phyloP scores from a whole-genome alignment of 2,113 vertebrate species.

The Planiliza haematocheilus region DNA sequence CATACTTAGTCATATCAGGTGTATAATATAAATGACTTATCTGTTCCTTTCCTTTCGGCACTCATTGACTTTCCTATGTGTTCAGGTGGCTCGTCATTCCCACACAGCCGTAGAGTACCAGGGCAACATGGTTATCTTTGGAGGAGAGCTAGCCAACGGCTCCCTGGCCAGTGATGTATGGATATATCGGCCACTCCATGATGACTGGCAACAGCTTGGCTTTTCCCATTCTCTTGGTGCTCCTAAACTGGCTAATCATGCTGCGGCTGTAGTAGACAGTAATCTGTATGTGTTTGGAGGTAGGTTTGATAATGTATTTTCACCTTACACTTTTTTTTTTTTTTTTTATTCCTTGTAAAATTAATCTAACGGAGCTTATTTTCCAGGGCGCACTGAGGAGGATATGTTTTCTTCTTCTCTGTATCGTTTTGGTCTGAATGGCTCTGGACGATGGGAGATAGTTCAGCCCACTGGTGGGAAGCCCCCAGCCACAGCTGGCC shows the following conservation, averaged over 20 bases:
- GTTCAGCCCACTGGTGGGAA: conserved; percentile 89
- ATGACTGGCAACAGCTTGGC: conserved; percentile 87
- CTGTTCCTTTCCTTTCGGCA: neutral
- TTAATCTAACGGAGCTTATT: neutral
- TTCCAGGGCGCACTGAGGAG: conserved; percentile 87
- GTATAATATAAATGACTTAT: too few species aligned
- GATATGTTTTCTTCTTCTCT: conserved; percentile 92
- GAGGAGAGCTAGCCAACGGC: conserved; percentile 87
- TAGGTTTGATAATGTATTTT: conserved; percentile 38
- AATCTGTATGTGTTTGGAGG: conserved; percentile 92
- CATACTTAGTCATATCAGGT: too few species aligned
- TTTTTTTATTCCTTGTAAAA: neutral
- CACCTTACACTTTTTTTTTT: neutral
- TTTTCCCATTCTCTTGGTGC: conserved; percentile 77
- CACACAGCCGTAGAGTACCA: conserved; percentile 90
- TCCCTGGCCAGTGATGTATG: conserved; percentile 89
- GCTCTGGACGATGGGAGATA: conserved; percentile 85
- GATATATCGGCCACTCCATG: conserved; percentile 84
- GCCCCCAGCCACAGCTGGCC: conserved; percentile 89
- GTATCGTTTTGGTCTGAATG: conserved; percentile 86
- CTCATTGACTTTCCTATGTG: neutral
- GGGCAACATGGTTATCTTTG: conserved; percentile 89
- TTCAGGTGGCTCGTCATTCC: conserved; percentile 89
- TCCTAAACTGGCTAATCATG: conserved; percentile 90
- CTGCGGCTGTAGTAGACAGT: conserved; percentile 87